A percentile compares a stretch with the other conserved stretches of the same genome.
These are phyloP conservation scores for Phodopus roborovskii DNA, from an alignment of 2,113 vertebrate genomes.

Conservation along the genomic window DNA sequence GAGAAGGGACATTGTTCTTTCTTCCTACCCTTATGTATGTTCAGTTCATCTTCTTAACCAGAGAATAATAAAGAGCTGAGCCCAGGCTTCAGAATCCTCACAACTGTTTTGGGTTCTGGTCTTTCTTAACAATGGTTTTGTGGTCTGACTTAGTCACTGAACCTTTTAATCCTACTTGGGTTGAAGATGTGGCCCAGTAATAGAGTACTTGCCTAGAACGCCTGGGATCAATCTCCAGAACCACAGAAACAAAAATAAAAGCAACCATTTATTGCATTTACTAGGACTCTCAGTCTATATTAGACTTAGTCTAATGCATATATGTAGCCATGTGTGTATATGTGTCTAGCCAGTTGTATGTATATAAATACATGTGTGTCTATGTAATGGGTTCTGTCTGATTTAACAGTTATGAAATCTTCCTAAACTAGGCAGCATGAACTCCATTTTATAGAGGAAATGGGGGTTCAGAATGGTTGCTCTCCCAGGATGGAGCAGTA, in stretches of 20 bases:
- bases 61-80: neutral
- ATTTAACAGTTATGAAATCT: neutral
- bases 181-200: neutral
- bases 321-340: neutral
- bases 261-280: neutral
- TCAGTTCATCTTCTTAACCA: neutral
- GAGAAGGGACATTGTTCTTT: neutral
- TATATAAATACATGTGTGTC: neutral
- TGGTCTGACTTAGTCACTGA: neutral
- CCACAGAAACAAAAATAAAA: neutral
- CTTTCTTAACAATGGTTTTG: neutral
- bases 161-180: constrained; percentile 16
- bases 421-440: neutral
- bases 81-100: neutral
- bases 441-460: neutral
- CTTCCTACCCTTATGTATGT: neutral
- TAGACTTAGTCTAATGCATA: neutral
- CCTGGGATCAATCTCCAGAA: neutral
- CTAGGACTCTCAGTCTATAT: neutral
- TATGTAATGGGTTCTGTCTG: neutral
- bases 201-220: neutral
- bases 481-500: neutral
- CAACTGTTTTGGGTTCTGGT: neutral
- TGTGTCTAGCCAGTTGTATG: neutral
- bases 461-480: neutral